These are phyloP conservation scores for Centrocercus urophasianus DNA, from an alignment of 2,113 vertebrate species.

Conservation along the genomic window DNA sequence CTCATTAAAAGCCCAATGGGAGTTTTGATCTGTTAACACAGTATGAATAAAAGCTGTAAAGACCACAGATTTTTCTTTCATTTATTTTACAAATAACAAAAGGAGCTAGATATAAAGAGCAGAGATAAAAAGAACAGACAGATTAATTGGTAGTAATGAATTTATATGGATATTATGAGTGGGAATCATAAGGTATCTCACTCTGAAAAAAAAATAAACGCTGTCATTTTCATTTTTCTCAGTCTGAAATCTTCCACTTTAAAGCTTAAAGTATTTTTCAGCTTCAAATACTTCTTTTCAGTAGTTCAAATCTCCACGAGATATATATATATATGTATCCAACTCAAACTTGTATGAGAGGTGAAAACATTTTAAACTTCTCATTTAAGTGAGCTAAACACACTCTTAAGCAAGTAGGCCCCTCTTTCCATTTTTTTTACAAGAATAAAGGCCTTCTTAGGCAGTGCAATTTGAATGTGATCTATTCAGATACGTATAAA, in stretches of 20 bases:
- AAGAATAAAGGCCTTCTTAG: background rate
- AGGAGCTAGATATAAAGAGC: background rate
- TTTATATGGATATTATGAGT: background rate
- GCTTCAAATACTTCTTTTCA: background rate
- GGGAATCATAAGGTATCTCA: background rate
- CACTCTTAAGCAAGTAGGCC: background rate
- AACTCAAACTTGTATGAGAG: background rate
- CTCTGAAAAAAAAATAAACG: background rate
- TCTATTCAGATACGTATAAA: background rate
- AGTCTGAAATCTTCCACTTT: background rate
- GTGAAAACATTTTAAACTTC: background rate
- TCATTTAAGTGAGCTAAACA: background rate
- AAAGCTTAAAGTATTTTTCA: background rate
- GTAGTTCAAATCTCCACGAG: background rate
- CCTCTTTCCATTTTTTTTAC: background rate
- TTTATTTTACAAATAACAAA: slow-evolving; percentile 14
- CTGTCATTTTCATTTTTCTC: slow-evolving; percentile 3
- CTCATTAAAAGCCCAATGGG: slow-evolving; percentile 5
- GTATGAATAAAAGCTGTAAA: background rate
- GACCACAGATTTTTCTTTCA: background rate
- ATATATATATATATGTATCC: background rate
- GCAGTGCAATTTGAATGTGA: background rate
- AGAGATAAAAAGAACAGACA: background rate
- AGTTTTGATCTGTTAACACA: slow-evolving; percentile 27
- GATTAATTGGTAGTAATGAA: background rate